A percentile compares a stretch with the other conserved stretches of the same genome.
Evolutionary conservation across 2,113 vertebrate genomes (phyloP).

Genomic region (Entosphenus tridentatus): DNA sequence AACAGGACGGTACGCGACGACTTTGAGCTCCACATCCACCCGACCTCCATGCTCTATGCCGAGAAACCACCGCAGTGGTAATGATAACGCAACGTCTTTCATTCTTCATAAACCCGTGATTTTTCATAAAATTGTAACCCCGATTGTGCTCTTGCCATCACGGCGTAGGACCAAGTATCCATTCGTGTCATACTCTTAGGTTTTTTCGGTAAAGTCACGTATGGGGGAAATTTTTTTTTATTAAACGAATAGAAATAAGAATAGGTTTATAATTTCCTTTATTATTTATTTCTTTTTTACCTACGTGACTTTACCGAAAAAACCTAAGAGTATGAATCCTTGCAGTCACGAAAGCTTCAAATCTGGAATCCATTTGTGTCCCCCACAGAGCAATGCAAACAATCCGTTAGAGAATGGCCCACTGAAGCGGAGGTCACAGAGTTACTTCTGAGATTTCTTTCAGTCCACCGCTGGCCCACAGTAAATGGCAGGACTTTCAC

Average conservation of each 20-base stretch:
- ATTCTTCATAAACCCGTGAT: background rate
- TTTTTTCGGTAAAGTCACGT: background rate
- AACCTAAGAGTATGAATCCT: too few relatives aligned
- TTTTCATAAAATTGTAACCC: background rate
- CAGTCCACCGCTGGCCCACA: too few relatives aligned
- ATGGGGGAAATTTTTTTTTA: too few relatives aligned
- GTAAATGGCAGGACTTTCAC: too few relatives aligned
- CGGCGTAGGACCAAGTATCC: background rate
- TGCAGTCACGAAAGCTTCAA: too few relatives aligned
- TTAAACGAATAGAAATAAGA: background rate
- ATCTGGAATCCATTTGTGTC: background rate
- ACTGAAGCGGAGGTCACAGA: too few relatives aligned
- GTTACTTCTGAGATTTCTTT: too few relatives aligned
- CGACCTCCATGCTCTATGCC: slow-evolving; percentile 62
- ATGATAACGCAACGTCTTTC: slow-evolving; percentile 13
- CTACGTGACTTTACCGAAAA: too few relatives aligned
- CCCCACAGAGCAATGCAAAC: too few relatives aligned
- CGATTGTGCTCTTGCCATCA: background rate
- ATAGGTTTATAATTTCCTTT: background rate
- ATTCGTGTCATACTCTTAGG: background rate
- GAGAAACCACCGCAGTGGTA: slow-evolving; percentile 93
- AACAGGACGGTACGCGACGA: slow-evolving; percentile 77
- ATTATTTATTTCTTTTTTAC: too few relatives aligned
- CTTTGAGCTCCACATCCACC: slow-evolving; percentile 78
- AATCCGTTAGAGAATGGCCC: too few relatives aligned